phyloP scores from a whole-genome alignment of 1,140 invertebrate species.

The Melipona quadrifasciata region DNA sequence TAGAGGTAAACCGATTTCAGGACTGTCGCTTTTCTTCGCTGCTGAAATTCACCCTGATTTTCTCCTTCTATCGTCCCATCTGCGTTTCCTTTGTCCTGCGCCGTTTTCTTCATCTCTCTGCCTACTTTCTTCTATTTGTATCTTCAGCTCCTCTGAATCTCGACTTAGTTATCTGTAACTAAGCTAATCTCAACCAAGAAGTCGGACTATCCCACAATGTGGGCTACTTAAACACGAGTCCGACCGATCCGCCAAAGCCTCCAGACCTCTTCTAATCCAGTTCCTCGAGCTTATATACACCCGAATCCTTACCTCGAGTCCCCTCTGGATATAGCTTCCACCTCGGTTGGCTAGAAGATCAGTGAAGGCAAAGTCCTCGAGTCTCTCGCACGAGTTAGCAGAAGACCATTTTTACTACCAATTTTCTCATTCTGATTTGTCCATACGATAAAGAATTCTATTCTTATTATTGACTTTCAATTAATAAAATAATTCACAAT shows the following conservation, averaged over 20 bases:
- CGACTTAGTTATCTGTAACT: slow-evolving; percentile 75
- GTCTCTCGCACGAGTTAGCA: slow-evolving; percentile 58
- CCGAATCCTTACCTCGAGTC: slow-evolving; percentile 23
- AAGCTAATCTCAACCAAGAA: slow-evolving; percentile 76
- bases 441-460: background rate
- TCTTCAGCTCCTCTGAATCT: slow-evolving; percentile 47
- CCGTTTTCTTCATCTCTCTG: slow-evolving; percentile 4
- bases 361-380: slow-evolving; percentile 38
- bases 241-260: slow-evolving; percentile 73
- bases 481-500: background rate
- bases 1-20: slow-evolving; percentile 25
- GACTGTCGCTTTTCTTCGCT: slow-evolving; percentile 10
- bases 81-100: background rate
- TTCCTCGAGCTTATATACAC: slow-evolving; percentile 51
- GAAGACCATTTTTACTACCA: slow-evolving; percentile 59
- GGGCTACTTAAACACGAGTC: slow-evolving; percentile 72
- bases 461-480: background rate
- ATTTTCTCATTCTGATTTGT: slow-evolving; percentile 5
- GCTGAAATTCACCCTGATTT: slow-evolving; percentile 16
- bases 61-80: slow-evolving; percentile 24
- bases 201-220: slow-evolving; percentile 51
- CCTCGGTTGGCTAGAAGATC: slow-evolving; percentile 28
- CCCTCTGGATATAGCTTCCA: slow-evolving; percentile 12
- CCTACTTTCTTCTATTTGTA: slow-evolving; percentile 48
- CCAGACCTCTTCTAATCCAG: slow-evolving; percentile 72